phyloP scores from a whole-genome alignment of 1,140 invertebrate genomes.

The Euschistus heros region DNA sequence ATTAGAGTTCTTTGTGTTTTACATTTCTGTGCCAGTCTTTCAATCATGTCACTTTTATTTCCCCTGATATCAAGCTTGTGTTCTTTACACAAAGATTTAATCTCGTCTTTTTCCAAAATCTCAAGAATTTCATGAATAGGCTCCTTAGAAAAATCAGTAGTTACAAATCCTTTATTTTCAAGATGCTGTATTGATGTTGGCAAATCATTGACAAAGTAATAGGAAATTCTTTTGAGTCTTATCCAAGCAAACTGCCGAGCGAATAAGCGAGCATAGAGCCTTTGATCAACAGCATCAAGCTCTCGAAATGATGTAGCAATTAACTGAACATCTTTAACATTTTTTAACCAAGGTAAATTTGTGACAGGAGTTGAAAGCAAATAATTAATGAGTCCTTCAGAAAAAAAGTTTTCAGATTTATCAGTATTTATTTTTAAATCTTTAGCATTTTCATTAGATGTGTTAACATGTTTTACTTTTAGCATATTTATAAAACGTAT shows the following conservation, averaged over 20 bases:
- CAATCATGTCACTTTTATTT: conserved; percentile 6
- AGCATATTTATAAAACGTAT: too few species aligned
- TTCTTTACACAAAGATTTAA: background rate
- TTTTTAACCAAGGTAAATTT: background rate
- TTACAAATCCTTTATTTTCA: conserved; percentile 1
- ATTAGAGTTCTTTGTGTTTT: conserved; percentile 4
- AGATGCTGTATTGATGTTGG: background rate
- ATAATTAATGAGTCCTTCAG: background rate
- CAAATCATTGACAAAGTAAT: conserved; percentile 4
- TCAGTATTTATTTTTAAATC: background rate
- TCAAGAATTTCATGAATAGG: background rate
- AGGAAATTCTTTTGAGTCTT: conserved; percentile 2
- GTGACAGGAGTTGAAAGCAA: background rate
- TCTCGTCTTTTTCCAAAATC: background rate
- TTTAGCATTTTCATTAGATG: background rate
- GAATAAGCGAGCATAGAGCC: background rate
- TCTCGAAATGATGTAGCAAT: background rate
- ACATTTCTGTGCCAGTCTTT: background rate
- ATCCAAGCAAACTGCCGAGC: conserved; percentile 1
- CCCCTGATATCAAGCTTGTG: conserved; percentile 2
- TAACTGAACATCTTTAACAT: background rate
- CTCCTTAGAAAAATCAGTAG: background rate
- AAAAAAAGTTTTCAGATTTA: background rate
- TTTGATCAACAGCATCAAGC: conserved; percentile 1
- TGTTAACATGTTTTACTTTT: too few species aligned